A percentile compares a stretch with the other conserved stretches of the same genome.
Evolutionary conservation across 1,140 invertebrate species (phyloP).

Genomic region (Aphaenogaster rudis): DNA sequence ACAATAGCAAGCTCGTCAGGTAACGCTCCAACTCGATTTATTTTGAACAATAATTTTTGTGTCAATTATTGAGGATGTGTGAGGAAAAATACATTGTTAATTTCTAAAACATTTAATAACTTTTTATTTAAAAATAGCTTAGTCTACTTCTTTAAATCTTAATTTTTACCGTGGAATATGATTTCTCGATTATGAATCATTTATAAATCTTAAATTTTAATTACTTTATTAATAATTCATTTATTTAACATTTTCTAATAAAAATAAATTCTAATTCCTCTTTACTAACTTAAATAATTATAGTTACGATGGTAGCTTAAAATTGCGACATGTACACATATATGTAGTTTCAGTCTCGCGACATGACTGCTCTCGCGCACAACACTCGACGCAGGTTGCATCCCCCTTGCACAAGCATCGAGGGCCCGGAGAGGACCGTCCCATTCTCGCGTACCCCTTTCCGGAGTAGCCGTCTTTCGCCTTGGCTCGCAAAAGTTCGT

Average conservation of each 20-base stretch:
- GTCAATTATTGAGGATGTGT: not conserved
- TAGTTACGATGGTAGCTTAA: not conserved
- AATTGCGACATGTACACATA: not conserved
- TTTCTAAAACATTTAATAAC: not conserved
- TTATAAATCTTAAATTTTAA: not conserved
- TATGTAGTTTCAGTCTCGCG: not conserved
- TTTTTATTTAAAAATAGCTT: not conserved
- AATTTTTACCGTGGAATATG: not conserved
- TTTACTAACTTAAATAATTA: not conserved
- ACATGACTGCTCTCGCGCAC: not conserved
- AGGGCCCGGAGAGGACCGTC: slow-evolving; percentile 55
- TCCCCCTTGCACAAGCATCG: slow-evolving; percentile 34
- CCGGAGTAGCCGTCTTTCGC: slow-evolving; percentile 71
- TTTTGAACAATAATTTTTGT: not conserved
- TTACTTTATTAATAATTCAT: slow-evolving; percentile 3
- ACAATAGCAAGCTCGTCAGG: slow-evolving; percentile 47
- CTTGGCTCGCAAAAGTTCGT: slow-evolving; percentile 72
- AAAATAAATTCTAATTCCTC: not conserved
- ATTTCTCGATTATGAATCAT: not conserved
- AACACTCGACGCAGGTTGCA: slow-evolving; percentile 20
- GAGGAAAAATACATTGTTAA: not conserved
- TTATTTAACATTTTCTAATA: not conserved
- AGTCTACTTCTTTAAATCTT: not conserved
- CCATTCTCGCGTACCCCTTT: slow-evolving; percentile 74
- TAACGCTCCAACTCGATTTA: slow-evolving; percentile 37